phyloP scores from a whole-genome alignment of 2,113 vertebrate species.

The Indicator maculatus region DNA sequence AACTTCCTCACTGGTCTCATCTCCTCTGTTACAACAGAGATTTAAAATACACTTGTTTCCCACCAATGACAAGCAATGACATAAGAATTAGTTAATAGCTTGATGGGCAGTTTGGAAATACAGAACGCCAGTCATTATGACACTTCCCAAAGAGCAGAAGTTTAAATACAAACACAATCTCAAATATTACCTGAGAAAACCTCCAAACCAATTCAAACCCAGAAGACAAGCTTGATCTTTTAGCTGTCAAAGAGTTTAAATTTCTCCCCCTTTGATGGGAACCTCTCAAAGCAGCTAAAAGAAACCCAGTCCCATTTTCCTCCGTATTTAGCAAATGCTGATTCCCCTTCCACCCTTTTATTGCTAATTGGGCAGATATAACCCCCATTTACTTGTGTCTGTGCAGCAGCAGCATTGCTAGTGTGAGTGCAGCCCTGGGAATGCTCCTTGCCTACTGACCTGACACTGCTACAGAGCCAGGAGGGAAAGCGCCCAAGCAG shows the following conservation, averaged over 20 bases:
- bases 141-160: background rate
- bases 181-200: background rate
- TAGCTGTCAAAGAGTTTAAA: background rate
- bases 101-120: background rate
- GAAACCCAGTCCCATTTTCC: background rate
- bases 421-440: background rate
- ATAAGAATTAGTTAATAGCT: conserved; percentile 1
- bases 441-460: background rate
- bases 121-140: background rate
- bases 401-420: background rate
- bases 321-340: background rate
- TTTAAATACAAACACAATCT: background rate
- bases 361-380: background rate
- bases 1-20: conserved; percentile 25
- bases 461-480: background rate
- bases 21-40: background rate
- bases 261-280: background rate
- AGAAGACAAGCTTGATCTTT: background rate
- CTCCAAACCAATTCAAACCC: background rate
- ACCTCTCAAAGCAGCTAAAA: background rate
- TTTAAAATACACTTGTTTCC: conserved; percentile 30
- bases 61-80: conserved; percentile 7
- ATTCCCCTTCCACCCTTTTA: background rate
- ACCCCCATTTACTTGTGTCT: background rate
- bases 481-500: background rate